Conservation (phyloP, 1,140 invertebrate genomes). For the Streblospio benedicti region DNA sequence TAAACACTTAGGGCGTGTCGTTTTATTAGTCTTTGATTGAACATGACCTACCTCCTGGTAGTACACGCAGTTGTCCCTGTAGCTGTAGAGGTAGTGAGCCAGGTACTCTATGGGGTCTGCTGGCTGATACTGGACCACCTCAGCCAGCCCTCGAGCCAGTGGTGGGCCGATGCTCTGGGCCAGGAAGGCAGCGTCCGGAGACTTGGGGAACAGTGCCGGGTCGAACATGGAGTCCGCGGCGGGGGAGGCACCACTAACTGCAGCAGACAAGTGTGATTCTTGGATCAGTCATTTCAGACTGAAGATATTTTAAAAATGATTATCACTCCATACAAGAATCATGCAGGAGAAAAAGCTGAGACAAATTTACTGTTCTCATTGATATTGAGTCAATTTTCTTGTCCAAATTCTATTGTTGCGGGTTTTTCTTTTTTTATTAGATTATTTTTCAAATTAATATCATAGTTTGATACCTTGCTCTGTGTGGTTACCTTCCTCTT, state of each 20-base stretch:
- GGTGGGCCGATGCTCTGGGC: neutral
- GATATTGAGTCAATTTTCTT: too few relatives aligned
- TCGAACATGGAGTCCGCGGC: too few relatives aligned
- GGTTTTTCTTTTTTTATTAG: too few relatives aligned
- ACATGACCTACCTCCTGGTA: neutral
- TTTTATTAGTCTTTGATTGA: neutral
- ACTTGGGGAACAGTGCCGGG: neutral
- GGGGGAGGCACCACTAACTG: neutral
- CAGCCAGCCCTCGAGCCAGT: neutral
- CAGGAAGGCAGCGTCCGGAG: neutral
- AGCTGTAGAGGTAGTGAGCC: neutral
- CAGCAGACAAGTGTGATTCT: neutral
- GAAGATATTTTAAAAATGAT: neutral
- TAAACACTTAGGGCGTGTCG: neutral
- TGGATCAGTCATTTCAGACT: neutral
- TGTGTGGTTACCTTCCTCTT: too few relatives aligned
- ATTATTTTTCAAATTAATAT: too few relatives aligned
- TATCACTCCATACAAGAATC: neutral
- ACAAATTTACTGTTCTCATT: neutral
- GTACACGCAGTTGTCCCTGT: neutral
- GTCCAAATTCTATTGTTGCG: too few relatives aligned
- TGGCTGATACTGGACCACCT: neutral
- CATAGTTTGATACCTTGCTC: too few relatives aligned
- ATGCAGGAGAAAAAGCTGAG: neutral
- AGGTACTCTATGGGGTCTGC: conserved; percentile 1